phyloP scores from a whole-genome alignment of 2,888 invertebrate species.

The Yponomeuta cagnagella region DNA sequence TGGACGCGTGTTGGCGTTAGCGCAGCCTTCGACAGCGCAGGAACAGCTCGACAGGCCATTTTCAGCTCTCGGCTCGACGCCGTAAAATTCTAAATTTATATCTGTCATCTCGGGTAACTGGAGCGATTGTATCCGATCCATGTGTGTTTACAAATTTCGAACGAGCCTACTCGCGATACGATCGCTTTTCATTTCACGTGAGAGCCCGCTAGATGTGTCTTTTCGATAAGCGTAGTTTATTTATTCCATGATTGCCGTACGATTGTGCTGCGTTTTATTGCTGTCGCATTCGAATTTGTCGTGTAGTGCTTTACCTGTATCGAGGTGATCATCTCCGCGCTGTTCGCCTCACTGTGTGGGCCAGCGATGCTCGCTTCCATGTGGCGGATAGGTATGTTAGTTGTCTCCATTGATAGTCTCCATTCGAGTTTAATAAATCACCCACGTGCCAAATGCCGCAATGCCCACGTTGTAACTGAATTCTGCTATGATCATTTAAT shows the following conservation, averaged over 20 bases:
- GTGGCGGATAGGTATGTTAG: constrained; percentile 12
- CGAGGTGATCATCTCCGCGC: constrained; percentile 27
- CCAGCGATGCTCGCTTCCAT: constrained; percentile 16
- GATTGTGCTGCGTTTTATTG: constrained; percentile 46
- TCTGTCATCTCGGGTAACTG: constrained; percentile 36
- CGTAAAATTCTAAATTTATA: constrained; percentile 42
- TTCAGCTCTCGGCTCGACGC: constrained; percentile 35
- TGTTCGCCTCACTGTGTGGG: constrained; percentile 23
- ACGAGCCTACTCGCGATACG: constrained; percentile 34
- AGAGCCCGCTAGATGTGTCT: constrained; percentile 29
- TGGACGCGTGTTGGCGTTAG: constrained; percentile 20
- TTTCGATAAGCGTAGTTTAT: constrained; percentile 39
- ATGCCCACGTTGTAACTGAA: constrained; percentile 25
- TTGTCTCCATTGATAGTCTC: constrained; percentile 22
- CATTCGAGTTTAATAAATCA: constrained; percentile 23
- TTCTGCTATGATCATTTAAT: constrained; percentile 23
- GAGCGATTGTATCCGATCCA: constrained; percentile 36
- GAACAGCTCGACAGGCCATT: constrained; percentile 17
- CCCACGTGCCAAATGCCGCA: constrained; percentile 24
- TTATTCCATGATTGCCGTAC: constrained; percentile 39
- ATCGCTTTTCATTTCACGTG: constrained; percentile 36
- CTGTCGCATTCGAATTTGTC: constrained; percentile 40
- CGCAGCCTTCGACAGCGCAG: constrained; percentile 26
- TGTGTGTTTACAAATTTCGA: constrained; percentile 36
- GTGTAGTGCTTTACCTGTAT: constrained; percentile 34